Evolutionary conservation across 2,113 vertebrate species (phyloP), one percentile per base, ranked within the genome.

Genomic region (Danionella cerebrum): DNA sequence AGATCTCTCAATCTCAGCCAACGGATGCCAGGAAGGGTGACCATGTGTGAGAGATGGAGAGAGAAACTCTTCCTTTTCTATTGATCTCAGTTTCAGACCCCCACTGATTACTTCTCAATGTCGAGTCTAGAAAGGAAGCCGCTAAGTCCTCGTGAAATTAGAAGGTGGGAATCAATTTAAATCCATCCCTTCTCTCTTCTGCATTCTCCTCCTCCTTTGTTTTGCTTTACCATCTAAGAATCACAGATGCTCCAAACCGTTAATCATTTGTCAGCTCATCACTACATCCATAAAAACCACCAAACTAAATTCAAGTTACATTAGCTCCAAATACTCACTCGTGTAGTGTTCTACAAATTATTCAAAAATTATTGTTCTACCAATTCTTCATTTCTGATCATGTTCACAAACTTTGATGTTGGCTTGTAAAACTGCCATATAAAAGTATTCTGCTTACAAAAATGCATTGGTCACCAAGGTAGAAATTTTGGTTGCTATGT

Each of bases 131-230:
- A 76, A 79, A 84, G 85, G 82, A 87, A 86, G 78, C 83, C 75
- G 83, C 81, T 78, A 86, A 89, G 87, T 89, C 84, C 84, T 80
- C 70, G 42, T 59, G 55, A 84, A 84, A 85, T 82, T 84, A 77
- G 82, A 84, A 70, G 79, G 72, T 79, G 70, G 53, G 76, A 84
- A 89, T 86, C 81, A 81, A 87, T 87, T 82, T 84, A 33, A 79
- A 79, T 84, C 25, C 72, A 76, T 67, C 77, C 74, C 64, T 75
- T 80, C 80, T 63, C 78, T 80, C 72, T 84, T 64, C 77, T 64
- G 80, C 74, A 60, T 36, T 13, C 8, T 44, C 58, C 18, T 27
- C 18, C 14, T 60, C 62, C 70, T 72, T 76, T 71, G 51, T 16
- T 21, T 53, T 22, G n/a, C 3, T 38, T 29, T n/a, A 12, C 27